A percentile compares a stretch with the other conserved stretches of the same genome.
Conservation (phyloP, 2,888 invertebrate species). For the Dasypogon diadema region DNA sequence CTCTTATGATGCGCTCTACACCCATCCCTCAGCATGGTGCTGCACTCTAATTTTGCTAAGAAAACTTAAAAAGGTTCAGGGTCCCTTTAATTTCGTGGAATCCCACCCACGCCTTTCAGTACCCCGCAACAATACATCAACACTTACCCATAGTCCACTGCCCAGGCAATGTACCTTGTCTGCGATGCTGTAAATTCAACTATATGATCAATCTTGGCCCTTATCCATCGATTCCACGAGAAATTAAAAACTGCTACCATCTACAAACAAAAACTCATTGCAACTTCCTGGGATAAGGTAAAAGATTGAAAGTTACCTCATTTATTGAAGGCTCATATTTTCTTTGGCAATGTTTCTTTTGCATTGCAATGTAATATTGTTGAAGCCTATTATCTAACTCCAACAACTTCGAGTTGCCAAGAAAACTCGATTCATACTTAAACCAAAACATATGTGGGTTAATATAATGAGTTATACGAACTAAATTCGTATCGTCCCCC, state of each 20-base stretch:
- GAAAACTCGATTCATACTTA: constrained; percentile 47
- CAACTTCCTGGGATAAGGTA: not conserved
- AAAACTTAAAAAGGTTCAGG: no score
- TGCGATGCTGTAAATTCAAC: not conserved
- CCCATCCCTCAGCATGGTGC: no score
- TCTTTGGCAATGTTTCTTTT: not conserved
- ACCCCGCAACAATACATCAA: no score
- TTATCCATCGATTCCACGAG: constrained; percentile 49
- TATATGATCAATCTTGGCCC: constrained; percentile 52
- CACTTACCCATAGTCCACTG: constrained; percentile 54
- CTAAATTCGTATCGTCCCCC: constrained; percentile 68
- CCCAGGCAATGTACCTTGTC: constrained; percentile 51
- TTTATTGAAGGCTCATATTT: constrained; percentile 7
- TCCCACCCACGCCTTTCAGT: no score
- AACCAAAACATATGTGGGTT: constrained; percentile 56
- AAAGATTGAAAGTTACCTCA: constrained; percentile 26
- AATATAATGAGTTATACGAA: constrained; percentile 54
- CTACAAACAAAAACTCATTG: constrained; percentile 29
- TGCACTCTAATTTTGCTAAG: no score
- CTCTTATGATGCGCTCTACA: no score
- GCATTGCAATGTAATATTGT: not conserved
- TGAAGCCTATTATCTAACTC: constrained; percentile 29
- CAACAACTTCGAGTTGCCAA: constrained; percentile 5
- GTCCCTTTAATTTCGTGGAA: no score
- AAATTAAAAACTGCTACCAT: constrained; percentile 48